phyloP scores from a whole-genome alignment of 2,113 vertebrate species.

The Solea senegalensis region DNA sequence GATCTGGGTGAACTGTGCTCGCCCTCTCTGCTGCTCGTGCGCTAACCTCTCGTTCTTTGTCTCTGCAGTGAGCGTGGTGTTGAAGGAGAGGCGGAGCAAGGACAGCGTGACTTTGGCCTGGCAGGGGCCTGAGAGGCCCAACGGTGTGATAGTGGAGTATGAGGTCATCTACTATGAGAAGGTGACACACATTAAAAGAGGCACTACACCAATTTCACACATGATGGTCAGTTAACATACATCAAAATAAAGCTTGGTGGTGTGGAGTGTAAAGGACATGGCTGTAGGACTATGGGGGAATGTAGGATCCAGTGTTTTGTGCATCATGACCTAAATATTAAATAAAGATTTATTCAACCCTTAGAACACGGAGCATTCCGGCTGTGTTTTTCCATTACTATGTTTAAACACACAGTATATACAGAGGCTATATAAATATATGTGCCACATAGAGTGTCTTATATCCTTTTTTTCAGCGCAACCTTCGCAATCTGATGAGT shows the following conservation, averaged over 20 bases:
- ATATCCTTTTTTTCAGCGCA: no score
- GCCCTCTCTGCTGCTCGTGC: background rate
- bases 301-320: background rate
- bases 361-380: no score
- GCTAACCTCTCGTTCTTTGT: background rate
- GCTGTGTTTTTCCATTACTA: no score
- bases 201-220: background rate
- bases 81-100: constrained; percentile 86
- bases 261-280: background rate
- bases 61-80: constrained; percentile 82
- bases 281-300: background rate
- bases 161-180: constrained; percentile 89
- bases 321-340: background rate
- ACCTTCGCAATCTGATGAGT: no score
- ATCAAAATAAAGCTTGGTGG: background rate
- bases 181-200: constrained; percentile 67
- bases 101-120: constrained; percentile 87
- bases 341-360: background rate
- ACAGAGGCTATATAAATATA: no score
- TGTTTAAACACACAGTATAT: no score
- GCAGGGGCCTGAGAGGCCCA: constrained; percentile 84
- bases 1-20: background rate
- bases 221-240: constrained; percentile 1
- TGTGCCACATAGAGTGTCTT: no score
- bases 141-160: constrained; percentile 84